phyloP scores from a whole-genome alignment of 2,888 invertebrate genomes.

The Trachelus tabidus region DNA sequence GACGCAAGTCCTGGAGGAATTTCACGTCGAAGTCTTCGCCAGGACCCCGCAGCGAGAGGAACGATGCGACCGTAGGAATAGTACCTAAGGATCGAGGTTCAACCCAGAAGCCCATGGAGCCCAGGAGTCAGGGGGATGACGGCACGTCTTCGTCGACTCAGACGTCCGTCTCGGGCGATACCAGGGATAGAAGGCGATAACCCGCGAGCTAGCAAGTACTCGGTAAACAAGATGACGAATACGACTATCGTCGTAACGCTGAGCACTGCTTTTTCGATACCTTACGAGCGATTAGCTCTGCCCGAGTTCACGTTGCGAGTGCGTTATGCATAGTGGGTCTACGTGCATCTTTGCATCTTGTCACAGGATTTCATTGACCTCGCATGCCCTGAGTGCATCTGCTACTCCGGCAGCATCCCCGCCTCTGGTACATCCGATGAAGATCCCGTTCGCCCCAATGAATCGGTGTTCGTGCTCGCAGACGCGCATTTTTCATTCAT shows the following conservation, averaged over 20 bases:
- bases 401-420: not conserved
- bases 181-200: not conserved
- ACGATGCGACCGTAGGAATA: not conserved
- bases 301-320: not conserved
- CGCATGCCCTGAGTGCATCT: not conserved
- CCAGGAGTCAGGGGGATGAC: not conserved
- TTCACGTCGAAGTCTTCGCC: not conserved
- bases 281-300: not conserved
- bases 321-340: not conserved
- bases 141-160: not conserved
- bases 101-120: no score
- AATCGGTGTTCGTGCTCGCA: not conserved
- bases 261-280: conserved; percentile 3
- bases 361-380: not conserved
- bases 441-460: not conserved
- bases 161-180: not conserved
- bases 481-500: not conserved
- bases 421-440: not conserved
- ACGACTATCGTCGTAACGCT: not conserved
- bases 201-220: not conserved
- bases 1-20: not conserved
- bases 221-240: not conserved
- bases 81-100: not conserved
- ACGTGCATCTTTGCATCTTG: not conserved
- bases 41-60: not conserved